Evolutionary conservation across 2,888 invertebrate genomes (phyloP).

Genomic region (Lepidochitona cinerea): DNA sequence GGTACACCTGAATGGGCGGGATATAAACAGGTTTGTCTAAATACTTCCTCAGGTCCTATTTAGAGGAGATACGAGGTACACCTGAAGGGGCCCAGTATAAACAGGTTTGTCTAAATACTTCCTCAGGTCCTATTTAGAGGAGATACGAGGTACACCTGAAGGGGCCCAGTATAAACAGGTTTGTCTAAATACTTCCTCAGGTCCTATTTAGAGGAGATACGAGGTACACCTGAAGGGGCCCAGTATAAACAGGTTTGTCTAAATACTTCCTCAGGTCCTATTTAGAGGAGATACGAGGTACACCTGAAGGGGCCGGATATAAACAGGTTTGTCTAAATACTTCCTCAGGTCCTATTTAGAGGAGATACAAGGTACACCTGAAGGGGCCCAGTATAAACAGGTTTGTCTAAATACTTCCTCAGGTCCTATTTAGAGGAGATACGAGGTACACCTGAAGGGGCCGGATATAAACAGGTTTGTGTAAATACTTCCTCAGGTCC

Average conservation of each 20-base stretch:
- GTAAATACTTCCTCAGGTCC: slow-evolving; percentile 64
- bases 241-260: slow-evolving; percentile 60
- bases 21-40: slow-evolving; percentile 63
- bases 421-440: slow-evolving; percentile 68
- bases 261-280: slow-evolving; percentile 69
- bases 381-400: too few species aligned
- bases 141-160: slow-evolving; percentile 59
- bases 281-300: slow-evolving; percentile 67
- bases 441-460: slow-evolving; percentile 51
- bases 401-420: too few species aligned
- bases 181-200: slow-evolving; percentile 68
- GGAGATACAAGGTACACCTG: too few species aligned
- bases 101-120: slow-evolving; percentile 68
- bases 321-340: slow-evolving; percentile 57
- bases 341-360: too few species aligned
- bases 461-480: slow-evolving; percentile 61
- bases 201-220: slow-evolving; percentile 67
- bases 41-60: slow-evolving; percentile 67
- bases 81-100: slow-evolving; percentile 54
- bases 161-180: slow-evolving; percentile 62
- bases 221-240: slow-evolving; percentile 53
- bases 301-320: slow-evolving; percentile 51
- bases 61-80: slow-evolving; percentile 67
- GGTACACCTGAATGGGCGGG: slow-evolving; percentile 55
- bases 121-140: slow-evolving; percentile 67